Base-by-base conservation (phyloP, 2,113 vertebrate species). In the Merops nubicus region DNA sequence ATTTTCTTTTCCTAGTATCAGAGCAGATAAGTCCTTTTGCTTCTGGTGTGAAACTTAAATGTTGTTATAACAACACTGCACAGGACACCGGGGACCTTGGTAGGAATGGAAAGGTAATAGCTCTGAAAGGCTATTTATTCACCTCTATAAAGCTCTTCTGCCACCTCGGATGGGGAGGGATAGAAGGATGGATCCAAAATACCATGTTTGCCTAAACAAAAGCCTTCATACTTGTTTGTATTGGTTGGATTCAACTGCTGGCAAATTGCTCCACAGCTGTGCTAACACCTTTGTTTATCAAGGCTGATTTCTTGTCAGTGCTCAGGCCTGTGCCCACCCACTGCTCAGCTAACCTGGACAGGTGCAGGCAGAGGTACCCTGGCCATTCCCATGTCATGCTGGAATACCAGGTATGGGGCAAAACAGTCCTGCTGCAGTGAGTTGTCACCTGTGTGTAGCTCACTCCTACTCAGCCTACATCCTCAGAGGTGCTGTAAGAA, bases 1-100 rank as follows among this genome's bases (percentile, higher is more conserved):
- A 65, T 94, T 94, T 86, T 92, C 51, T 93, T 93, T 92, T 92
- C 42, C 76, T 92, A 43, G 17, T 85, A 59, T 85, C 67, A 94
- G 74, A 2, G 2, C 45, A 69, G 68, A 19, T 34, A 81, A 86
- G 42, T 87, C 43, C 62, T 87, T 93, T 91, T 1, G 2, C 11
- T 88, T 96, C 43, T 92, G 29, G 8, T 73, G 48, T 68, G 40
- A 89, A 93, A 93, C 42, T 85, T 50, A 63, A 67, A 78, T 70
- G 26, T 40, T 77, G 43, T 47, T 76, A 3, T 79, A 82, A 11
- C 14, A 48, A 73, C 18, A 11, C 51, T 81, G 28, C 33, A 11
- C 0, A 4, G 56, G 43, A 42, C 29, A 21, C 64, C 12, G 2
- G 36, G 33, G 51, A 70, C n/a, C 23, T 70, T 68, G 51, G 28